Percentiles rank a stretch among this genome's conserved stretches.
Evolutionary conservation across 2,888 invertebrate genomes (phyloP).

Genomic region (Leptinotarsa rubiginosa): DNA sequence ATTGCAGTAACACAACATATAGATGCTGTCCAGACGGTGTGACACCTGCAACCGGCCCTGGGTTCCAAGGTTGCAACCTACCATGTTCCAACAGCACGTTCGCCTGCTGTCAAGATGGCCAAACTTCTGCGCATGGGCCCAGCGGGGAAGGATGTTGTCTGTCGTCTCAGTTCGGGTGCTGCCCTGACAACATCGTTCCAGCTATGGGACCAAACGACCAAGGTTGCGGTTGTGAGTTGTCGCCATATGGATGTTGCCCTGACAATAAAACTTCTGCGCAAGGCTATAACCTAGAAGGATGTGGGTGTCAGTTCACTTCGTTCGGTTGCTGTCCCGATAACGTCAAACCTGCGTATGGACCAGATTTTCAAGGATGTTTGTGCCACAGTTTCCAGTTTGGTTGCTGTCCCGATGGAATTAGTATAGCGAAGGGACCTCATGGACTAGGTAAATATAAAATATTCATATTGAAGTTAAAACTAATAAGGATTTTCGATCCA

Average conservation of each 20-base stretch:
- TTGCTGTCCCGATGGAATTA: slow-evolving; percentile 88
- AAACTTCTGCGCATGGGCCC: slow-evolving; percentile 87
- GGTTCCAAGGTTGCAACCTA: slow-evolving; percentile 77
- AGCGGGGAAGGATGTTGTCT: slow-evolving; percentile 87
- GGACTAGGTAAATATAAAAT: slow-evolving; percentile 68
- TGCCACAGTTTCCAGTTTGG: slow-evolving; percentile 90
- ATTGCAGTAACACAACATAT: slow-evolving; percentile 71
- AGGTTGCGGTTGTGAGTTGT: slow-evolving; percentile 83
- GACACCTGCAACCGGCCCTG: slow-evolving; percentile 69
- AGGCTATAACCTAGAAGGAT: slow-evolving; percentile 84
- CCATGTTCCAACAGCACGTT: slow-evolving; percentile 76
- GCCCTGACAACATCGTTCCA: slow-evolving; percentile 86
- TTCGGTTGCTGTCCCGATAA: slow-evolving; percentile 90
- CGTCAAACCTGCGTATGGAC: slow-evolving; percentile 80
- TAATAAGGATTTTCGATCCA: not conserved
- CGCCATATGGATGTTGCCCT: slow-evolving; percentile 87
- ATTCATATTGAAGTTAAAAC: not conserved
- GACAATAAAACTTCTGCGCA: slow-evolving; percentile 81
- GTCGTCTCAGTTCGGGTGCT: slow-evolving; percentile 81
- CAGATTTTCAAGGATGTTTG: slow-evolving; percentile 83
- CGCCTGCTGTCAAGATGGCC: slow-evolving; percentile 90
- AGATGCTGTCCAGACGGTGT: slow-evolving; percentile 82
- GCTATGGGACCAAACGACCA: slow-evolving; percentile 84
- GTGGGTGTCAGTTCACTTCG: slow-evolving; percentile 80
- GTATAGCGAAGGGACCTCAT: slow-evolving; percentile 79